These are phyloP conservation scores for Drosophila pectinifera DNA, from an alignment of 1,140 invertebrate species.

Conservation along the genomic window DNA sequence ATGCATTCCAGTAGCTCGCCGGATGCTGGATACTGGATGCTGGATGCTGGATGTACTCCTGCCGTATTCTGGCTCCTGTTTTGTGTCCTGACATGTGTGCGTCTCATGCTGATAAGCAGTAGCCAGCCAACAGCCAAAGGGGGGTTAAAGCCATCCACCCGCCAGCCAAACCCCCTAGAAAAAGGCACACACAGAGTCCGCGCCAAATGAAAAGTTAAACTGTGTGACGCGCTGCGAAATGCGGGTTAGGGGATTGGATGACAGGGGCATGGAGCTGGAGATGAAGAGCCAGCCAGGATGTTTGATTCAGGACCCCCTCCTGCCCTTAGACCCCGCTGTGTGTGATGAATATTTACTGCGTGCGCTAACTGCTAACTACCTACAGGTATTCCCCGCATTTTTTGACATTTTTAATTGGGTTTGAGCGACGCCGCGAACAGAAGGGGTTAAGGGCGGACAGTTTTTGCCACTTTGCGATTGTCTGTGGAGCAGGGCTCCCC, in stretches of 20 bases:
- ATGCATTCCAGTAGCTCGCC: conserved; percentile 67
- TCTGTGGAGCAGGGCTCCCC: conserved; percentile 16
- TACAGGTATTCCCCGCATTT: conserved; percentile 79
- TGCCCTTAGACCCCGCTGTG: not conserved
- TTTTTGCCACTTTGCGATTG: conserved; percentile 62
- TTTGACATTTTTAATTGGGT: conserved; percentile 84
- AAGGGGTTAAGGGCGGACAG: conserved; percentile 28
- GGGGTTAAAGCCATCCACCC: not conserved
- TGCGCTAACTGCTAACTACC: conserved; percentile 83
- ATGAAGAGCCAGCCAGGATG: conserved; percentile 17
- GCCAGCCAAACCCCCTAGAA: not conserved
- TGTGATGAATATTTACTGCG: conserved; percentile 83
- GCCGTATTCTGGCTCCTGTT: conserved; percentile 25
- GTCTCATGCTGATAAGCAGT: conserved; percentile 80
- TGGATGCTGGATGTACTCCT: conserved; percentile 13
- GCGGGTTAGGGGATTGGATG: conserved; percentile 9
- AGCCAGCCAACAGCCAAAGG: conserved; percentile 8
- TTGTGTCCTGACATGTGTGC: conserved; percentile 72
- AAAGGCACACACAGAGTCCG: conserved; percentile 3
- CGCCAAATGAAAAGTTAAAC: conserved; percentile 83
- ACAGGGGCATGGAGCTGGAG: not conserved
- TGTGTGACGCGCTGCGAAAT: conserved; percentile 69
- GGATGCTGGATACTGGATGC: conserved; percentile 25
- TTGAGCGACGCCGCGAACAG: conserved; percentile 57
- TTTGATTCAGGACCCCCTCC: conserved; percentile 8